Base-by-base conservation (phyloP, 1,140 invertebrate genomes). In the Chironomus tepperi region DNA sequence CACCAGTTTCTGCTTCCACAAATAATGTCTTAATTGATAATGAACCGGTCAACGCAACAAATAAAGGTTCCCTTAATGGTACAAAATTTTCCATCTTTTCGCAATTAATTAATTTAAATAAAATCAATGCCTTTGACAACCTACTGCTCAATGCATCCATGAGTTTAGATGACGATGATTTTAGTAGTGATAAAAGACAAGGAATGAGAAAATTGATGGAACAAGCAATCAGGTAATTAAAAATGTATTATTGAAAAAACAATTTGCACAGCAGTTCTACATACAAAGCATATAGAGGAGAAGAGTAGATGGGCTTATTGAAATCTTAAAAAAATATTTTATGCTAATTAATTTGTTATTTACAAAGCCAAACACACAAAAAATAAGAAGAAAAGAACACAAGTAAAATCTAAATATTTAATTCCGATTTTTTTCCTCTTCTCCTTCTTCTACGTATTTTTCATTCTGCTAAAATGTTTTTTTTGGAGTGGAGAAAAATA, bases 51-150 rank as follows among this genome's bases (percentile, higher is more conserved):
- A 8, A 16, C 19, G 12, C 65, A 70, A 18, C 19, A 5, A 67
- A n/a, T 2, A 70, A n/a, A n/a, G 65, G 16, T 18, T 19, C n/a
- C 16, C 65, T 21, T 18, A 70, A 70, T 70, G 65, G 65, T 70
- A 70, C 65, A 70, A 70, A 70, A 21, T 70, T 70, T 19, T 70
- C 65, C 65, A 70, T 70, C 18, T 70, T 70, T 70, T 70, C 65
- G 19, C 65, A 70, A 70, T 18, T 70, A 19, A 7, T 18, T 18
- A 70, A 70, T 70, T 19, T 70, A 70, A 70, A 70, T 70, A 70
- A 70, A 70, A 70, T 70, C 65, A 70, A 21, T 21, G 65, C 65
- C 16, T 70, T 70, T 70, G 65, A 70, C 18, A 70, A 70, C 18
- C 6, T 70, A 12, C 16, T 70, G 19, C 7, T 70, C 16, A 70